Evolutionary conservation across 2,113 vertebrate species (phyloP), one percentile per base, ranked within the genome.

Genomic region (Camelus bactrianus): DNA sequence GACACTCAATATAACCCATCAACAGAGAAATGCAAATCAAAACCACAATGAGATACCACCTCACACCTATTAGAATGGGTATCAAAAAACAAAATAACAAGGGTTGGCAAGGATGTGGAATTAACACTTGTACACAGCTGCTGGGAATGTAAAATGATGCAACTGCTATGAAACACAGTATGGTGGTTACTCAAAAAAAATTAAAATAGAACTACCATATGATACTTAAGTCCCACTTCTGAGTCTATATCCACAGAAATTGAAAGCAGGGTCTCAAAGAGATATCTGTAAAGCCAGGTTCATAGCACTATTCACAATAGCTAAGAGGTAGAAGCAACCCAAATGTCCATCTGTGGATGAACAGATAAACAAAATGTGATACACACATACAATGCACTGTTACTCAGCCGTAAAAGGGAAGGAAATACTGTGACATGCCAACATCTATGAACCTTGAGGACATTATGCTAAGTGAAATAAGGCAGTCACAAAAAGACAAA

Each of bases 391-490:
- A 50, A 20, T 32, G 30, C 30, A 81, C 30, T n/a, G 48, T 32
- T 42, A 80, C 16, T 81, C 17, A 65, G 26, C 58, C 26, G 70
- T 69, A 50, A 87, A 85, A 89, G 52, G 30, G 3, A 92, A 81
- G 38, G 9, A 79, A 72, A 81, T 73, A 65, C 69, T 79, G 62
- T n/a, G 65, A 73, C 26, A 19, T 22, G 42, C 60, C 88, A 69
- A 73, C 24, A 60, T 0, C 16, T 52, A 69, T 8, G 13, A 89
- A n/a, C 20, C 70, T 38, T n/a, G 54, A 94, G 60, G 75, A 82
- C 19, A 84, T 54, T 19, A 83, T 28, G 69, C 65, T 93, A 50
- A 95, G 58, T 91, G 42, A 82, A 90, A 92, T 50, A 82, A 38
- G 16, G 6, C 75, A 81, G 46, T 70, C 64, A 89, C 73, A 28